Base-by-base conservation (phyloP, 2,888 invertebrate genomes). In the Thecocarcelia acutangulata region DNA sequence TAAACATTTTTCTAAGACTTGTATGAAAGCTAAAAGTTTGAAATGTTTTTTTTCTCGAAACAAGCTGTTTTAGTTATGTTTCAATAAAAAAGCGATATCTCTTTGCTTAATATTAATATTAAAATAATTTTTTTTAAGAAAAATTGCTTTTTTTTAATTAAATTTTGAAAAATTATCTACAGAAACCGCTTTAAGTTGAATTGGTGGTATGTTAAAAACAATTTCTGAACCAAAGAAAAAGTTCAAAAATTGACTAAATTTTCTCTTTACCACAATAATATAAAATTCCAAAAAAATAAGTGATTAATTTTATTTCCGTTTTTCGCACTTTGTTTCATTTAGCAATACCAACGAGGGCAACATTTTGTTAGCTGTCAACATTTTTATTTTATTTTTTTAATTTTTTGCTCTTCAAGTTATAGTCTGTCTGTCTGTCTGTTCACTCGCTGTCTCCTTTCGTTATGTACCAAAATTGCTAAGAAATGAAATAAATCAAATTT, bases 401-500 rank as follows among this genome's bases (percentile, higher is more conserved):
- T 78, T 19, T 28, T 72, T 6, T 13, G n/a, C 42, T 37, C 33
- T 21, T 46, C 33, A 33, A 17, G 21, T 19, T 64, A 28, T 46
- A 33, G 9, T 33, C 24, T 24, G 3, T 24, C 24, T 24, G 24
- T 24, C 24, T 63, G 56, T 56, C 40, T 66, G 48, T 48, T 64
- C 28, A 46, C 21, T 64, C 48, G 21, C 21, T 56, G 54, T 37
- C 21, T 54, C 15, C 37, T 63, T 61, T 42, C 42, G 1, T 44
- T 54, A 19, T 66, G 59, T 52, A 66, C n/a, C 58, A 15, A 3
- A 66, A 59, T 59, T 78, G 78, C 74, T 78, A 66, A 64, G 74
- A 82, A 82, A 78, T 78, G 78, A 81, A 68, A 81, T 81, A 82
- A 82, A 82, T 82, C 82, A 82, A 82, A 74, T 82, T 82, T 78